Percentiles rank a stretch among this genome's conserved stretches.
These are phyloP conservation scores for Montipora capricornis DNA, from an alignment of 64 coral and sea anemone species.

Conservation along the genomic window DNA sequence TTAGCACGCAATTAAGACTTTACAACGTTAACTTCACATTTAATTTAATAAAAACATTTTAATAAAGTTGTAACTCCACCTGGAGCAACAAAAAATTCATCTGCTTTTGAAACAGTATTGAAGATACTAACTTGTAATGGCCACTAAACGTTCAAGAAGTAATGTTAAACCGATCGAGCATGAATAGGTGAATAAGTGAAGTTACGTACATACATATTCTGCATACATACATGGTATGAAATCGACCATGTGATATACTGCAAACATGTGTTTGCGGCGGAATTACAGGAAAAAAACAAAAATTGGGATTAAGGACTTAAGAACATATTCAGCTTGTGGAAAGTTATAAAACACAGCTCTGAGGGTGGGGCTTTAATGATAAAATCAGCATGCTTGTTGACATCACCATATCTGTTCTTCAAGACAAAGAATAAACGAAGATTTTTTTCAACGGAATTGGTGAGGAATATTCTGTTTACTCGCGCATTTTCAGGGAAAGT, in stretches of 20 bases:
- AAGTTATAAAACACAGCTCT: not conserved
- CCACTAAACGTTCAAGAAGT: not conserved
- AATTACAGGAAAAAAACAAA: not conserved
- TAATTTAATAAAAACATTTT: conserved; percentile 1
- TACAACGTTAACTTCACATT: not conserved
- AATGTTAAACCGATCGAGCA: not conserved
- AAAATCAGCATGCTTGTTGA: conserved; percentile 8
- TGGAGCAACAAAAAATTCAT: not conserved
- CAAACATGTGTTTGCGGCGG: not conserved
- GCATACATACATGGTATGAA: conserved; percentile 3
- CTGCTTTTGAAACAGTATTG: not conserved
- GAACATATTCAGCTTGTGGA: not conserved
- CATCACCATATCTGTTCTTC: conserved; percentile 45
- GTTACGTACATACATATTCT: no score
- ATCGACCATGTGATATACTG: conserved; percentile 14
- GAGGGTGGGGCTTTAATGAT: conserved; percentile 39
- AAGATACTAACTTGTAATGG: not conserved
- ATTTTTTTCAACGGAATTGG: not conserved
- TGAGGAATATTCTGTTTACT: conserved; percentile 10
- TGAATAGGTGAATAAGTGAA: conserved; percentile 14
- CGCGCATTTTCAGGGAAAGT: not conserved
- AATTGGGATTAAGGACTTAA: not conserved
- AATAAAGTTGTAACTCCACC: conserved; percentile 20
- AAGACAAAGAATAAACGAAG: conserved; percentile 31
- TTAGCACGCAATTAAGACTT: not conserved